Evolutionary conservation across 2,797 vertebrate genomes (phyloP), one percentile per base, ranked within the genome.

Genomic region (Sciurus carolinensis): DNA sequence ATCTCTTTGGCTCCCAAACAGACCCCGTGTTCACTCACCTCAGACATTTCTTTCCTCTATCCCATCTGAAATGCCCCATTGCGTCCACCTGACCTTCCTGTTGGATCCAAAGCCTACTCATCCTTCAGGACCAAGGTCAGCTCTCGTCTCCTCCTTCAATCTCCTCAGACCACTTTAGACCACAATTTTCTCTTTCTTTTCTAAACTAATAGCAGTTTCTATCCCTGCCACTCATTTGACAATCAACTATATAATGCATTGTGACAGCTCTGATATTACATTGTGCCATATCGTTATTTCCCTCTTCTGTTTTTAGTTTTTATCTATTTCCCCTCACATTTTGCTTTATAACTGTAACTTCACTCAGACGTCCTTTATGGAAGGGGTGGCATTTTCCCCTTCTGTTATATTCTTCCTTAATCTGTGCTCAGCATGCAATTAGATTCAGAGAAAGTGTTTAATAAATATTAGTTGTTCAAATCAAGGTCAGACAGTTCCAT

Each of bases 201-300:
- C 90, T 83, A 96, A 95, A 96, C 95, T 96, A 95, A 97, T 94
- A 97, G 94, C 88, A 92, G 97, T 97, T 96, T 96, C 97, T 96
- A 89, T 93, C 87, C 42, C 94, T 97, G 97, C 89, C 96, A 97
- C 64, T 97, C 96, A 97, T 97, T 97, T 95, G 96, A 97, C 97
- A 97, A 97, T 97, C 96, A 96, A 95, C 89, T 96, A 86, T 97
- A 81, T 97, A 97, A 97, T 98, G 87, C 96, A 83, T 95, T 97
- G 94, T 97, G 97, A 97, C 97, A 97, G 96, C 87, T 97, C 95
- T 94, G 96, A 96, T 97, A 97, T 97, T 96, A 96, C 97, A 96
- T 95, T 92, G 96, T 88, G 77, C 95, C 94, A 91, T 97, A 77
- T 93, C 30, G 1, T 97, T 96, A 97, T 97, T 97, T 94, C 81